Percentiles rank a stretch among this genome's conserved stretches.
Conservation (phyloP, 2,888 invertebrate genomes). For the Ischnus inquisitorius region DNA sequence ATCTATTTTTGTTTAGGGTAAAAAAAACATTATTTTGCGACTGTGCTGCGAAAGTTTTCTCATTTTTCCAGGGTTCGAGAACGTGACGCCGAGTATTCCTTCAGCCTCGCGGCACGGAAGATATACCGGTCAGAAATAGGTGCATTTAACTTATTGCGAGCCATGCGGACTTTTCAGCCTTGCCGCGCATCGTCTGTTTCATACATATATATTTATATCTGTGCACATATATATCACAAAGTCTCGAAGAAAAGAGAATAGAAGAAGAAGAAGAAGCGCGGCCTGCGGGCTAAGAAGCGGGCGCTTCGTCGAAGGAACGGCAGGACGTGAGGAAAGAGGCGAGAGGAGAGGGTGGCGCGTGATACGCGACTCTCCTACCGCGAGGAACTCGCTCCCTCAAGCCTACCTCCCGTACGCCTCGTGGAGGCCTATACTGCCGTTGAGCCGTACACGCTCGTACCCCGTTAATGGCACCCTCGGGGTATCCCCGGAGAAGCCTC, state of each 20-base stretch:
- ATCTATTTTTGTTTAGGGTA: no score
- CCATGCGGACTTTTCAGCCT: constrained; percentile 52
- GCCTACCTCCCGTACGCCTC: constrained; percentile 16
- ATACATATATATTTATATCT: constrained; percentile 36
- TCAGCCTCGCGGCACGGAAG: background rate
- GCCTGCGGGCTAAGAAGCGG: constrained; percentile 66
- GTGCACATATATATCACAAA: constrained; percentile 58
- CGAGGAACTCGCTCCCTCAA: constrained; percentile 69
- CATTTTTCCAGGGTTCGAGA: background rate
- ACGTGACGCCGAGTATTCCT: background rate
- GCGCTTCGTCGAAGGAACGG: constrained; percentile 68
- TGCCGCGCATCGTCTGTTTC: background rate
- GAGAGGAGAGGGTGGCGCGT: constrained; percentile 69
- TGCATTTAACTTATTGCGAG: constrained; percentile 22
- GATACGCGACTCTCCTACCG: constrained; percentile 72
- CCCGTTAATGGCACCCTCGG: constrained; percentile 85
- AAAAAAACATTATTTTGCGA: no score
- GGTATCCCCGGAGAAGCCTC: constrained; percentile 83
- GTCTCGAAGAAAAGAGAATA: constrained; percentile 46
- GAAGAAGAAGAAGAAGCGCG: constrained; percentile 63
- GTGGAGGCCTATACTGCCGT: constrained; percentile 57
- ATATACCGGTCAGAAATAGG: constrained; percentile 13
- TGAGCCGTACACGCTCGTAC: constrained; percentile 76
- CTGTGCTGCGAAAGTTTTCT: background rate
- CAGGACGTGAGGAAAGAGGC: constrained; percentile 56